Conservation (phyloP, 2,797 vertebrate genomes). For the Squalus acanthias region DNA sequence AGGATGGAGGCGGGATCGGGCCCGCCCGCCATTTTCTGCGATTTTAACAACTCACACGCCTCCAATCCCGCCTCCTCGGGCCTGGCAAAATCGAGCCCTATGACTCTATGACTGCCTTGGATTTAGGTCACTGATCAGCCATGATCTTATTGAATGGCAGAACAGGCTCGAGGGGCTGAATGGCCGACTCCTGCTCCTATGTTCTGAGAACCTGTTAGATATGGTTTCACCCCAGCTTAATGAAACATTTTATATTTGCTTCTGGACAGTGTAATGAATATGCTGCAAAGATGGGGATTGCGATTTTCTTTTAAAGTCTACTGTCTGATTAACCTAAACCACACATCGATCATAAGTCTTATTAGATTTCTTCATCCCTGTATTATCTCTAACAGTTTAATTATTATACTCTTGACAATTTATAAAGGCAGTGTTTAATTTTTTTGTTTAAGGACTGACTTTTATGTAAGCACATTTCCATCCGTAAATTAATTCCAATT, state of each 20-base stretch:
- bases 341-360: background rate
- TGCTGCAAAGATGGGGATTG: background rate
- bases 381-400: conserved; percentile 7
- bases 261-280: background rate
- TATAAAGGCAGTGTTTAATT: background rate
- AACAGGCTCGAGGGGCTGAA: too few relatives aligned
- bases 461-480: background rate
- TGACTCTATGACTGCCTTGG: too few relatives aligned
- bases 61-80: too few relatives aligned
- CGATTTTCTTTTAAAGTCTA: background rate
- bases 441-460: background rate
- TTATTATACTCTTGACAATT: background rate
- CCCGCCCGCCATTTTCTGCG: too few relatives aligned
- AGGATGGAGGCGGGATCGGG: too few relatives aligned
- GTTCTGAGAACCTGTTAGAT: background rate
- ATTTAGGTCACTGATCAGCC: too few relatives aligned
- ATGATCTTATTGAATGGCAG: too few relatives aligned
- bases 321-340: background rate
- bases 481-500: background rate
- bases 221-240: background rate
- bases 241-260: background rate
- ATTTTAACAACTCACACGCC: too few relatives aligned
- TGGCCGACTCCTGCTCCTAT: background rate
- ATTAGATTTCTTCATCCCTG: background rate
- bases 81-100: too few relatives aligned